phyloP scores from a whole-genome alignment of 1,140 invertebrate species.

The Brachionus manjavacas region DNA sequence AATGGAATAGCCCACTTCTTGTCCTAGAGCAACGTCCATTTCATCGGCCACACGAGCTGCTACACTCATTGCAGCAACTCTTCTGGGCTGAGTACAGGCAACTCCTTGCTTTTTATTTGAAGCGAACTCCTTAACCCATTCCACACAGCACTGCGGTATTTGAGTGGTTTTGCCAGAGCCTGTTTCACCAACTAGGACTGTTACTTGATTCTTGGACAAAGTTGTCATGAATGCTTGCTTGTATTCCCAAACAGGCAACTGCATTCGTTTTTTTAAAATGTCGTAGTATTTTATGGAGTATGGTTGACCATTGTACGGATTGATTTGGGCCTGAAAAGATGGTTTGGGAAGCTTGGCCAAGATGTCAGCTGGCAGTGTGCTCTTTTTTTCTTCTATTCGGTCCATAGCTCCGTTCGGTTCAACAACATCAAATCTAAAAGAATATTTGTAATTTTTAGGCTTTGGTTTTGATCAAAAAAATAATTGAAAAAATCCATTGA shows the following conservation, averaged over 20 bases:
- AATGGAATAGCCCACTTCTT: constrained; percentile 98
- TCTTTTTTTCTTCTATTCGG: background rate
- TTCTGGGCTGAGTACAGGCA: constrained; percentile 90
- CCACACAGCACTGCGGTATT: constrained; percentile 79
- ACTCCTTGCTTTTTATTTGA: constrained; percentile 67
- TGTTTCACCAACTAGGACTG: constrained; percentile 91
- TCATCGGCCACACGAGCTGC: constrained; percentile 96
- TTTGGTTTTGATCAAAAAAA: no score
- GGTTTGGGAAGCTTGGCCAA: constrained; percentile 14
- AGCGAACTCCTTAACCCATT: constrained; percentile 68
- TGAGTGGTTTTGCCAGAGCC: constrained; percentile 54
- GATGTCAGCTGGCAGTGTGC: constrained; percentile 1
- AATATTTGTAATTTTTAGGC: no score
- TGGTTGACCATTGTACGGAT: constrained; percentile 45
- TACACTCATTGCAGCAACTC: constrained; percentile 98
- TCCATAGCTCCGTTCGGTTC: background rate
- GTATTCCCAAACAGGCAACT: constrained; percentile 95
- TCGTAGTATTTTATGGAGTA: constrained; percentile 56
- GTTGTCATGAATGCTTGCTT: constrained; percentile 88
- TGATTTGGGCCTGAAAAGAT: constrained; percentile 43
- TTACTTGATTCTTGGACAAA: constrained; percentile 78
- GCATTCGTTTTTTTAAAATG: constrained; percentile 73
- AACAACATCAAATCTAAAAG: constrained; percentile 20
- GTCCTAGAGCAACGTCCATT: constrained; percentile 93
- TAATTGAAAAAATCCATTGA: background rate